phyloP scores from a whole-genome alignment of 2,113 vertebrate species.

The Coracopsis vasa region DNA sequence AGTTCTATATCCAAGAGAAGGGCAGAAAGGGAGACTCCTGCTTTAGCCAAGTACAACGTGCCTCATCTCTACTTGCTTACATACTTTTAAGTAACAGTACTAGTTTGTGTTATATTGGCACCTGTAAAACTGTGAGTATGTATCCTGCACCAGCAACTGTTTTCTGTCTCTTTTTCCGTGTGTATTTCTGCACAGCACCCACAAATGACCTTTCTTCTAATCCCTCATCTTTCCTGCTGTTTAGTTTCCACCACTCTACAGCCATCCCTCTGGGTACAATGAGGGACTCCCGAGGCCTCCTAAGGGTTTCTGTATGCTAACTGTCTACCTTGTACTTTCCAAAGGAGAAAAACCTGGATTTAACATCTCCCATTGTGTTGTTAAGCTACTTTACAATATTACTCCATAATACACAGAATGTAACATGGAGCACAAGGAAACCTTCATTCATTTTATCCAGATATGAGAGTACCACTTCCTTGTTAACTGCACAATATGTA shows the following conservation, averaged over 20 bases:
- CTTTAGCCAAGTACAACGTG: accelerated
- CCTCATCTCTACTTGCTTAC: neutral
- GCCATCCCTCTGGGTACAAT: neutral
- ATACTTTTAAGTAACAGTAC: neutral
- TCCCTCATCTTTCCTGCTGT: neutral
- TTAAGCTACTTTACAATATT: neutral
- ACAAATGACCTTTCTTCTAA: neutral
- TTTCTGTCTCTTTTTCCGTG: neutral
- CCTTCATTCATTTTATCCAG: neutral
- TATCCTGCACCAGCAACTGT: neutral
- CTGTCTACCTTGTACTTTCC: neutral
- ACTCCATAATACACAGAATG: constrained; percentile 30
- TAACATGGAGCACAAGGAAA: constrained; percentile 51
- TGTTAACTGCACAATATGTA: neutral
- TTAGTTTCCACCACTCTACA: neutral
- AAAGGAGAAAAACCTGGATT: neutral
- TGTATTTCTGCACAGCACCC: neutral
- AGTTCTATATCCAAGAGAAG: neutral
- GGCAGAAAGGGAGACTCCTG: neutral
- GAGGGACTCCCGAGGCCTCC: neutral
- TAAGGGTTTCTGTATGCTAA: neutral
- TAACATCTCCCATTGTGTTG: neutral
- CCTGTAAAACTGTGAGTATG: neutral
- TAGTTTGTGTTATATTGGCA: neutral
- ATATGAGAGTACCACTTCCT: neutral